These are phyloP conservation scores for Tor tambroides DNA, from an alignment of 2,113 vertebrate species.

Conservation along the genomic window DNA sequence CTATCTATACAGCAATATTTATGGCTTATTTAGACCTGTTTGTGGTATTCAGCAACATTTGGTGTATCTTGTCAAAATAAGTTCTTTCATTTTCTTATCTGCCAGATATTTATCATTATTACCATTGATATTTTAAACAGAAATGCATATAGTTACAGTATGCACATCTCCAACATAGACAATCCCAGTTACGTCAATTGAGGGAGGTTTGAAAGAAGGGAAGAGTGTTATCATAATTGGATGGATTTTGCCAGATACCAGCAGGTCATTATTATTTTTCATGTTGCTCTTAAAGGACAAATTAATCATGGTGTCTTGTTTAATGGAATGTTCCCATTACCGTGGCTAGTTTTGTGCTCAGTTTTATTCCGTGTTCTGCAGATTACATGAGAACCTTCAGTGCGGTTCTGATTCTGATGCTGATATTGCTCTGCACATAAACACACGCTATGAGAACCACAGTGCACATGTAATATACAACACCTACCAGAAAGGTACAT, in stretches of 20 bases:
- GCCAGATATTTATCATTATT: not conserved
- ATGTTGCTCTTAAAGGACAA: not conserved
- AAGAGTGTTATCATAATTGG: slow-evolving; percentile 64
- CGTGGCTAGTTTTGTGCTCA: not conserved
- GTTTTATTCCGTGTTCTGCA: slow-evolving; percentile 20
- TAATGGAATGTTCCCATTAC: too few species aligned
- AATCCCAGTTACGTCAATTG: slow-evolving; percentile 64
- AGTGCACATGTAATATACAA: too few species aligned
- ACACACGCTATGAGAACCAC: too few species aligned
- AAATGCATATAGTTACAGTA: not conserved
- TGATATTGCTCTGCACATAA: too few species aligned
- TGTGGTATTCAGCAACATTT: too few species aligned
- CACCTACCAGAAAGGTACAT: too few species aligned
- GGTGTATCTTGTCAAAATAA: too few species aligned
- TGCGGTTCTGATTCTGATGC: too few species aligned
- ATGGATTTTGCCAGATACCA: not conserved
- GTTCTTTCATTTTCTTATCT: too few species aligned
- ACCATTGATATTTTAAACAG: not conserved
- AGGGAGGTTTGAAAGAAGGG: slow-evolving; percentile 64
- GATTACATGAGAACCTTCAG: slow-evolving; percentile 52
- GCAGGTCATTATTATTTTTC: slow-evolving; percentile 57
- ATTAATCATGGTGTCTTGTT: too few species aligned
- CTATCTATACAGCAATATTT: too few species aligned
- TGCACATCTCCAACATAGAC: slow-evolving; percentile 13
- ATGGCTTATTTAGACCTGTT: too few species aligned